These are phyloP conservation scores for Synergus itoensis DNA, from an alignment of 2,888 invertebrate genomes.

Conservation along the genomic window DNA sequence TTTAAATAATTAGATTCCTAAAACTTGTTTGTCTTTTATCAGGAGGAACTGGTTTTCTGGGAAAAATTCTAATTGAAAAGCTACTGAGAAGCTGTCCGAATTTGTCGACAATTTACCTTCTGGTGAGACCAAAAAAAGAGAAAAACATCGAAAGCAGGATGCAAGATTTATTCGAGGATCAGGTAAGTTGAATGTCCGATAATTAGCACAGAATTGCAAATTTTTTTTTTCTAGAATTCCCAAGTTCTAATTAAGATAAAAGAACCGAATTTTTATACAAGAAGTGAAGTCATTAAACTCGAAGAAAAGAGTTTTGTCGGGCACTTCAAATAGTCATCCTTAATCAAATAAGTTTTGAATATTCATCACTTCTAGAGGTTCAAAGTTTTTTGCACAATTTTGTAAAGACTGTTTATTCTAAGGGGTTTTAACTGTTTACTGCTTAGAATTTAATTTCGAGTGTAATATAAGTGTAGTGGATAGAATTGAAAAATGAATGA, in stretches of 20 bases:
- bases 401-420: no score
- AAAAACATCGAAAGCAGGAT: slow-evolving; percentile 79
- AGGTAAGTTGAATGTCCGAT: slow-evolving; percentile 77
- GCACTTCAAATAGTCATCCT: neutral
- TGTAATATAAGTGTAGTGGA: neutral
- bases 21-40: slow-evolving; percentile 22
- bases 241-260: neutral
- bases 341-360: neutral
- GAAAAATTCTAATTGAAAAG: slow-evolving; percentile 82
- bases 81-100: slow-evolving; percentile 81
- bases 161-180: slow-evolving; percentile 82
- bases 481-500: neutral
- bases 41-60: slow-evolving; percentile 79
- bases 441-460: neutral
- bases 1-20: neutral
- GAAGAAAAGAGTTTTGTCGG: neutral
- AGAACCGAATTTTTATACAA: neutral
- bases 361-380: neutral
- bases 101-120: slow-evolving; percentile 79
- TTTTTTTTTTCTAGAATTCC: neutral
- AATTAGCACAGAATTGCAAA: neutral
- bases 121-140: slow-evolving; percentile 81
- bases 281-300: neutral
- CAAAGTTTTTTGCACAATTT: no score
- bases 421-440: neutral